A percentile compares a stretch with the other conserved stretches of the same genome.
Conservation (phyloP, 2,113 vertebrate species). For the Hydrochoerus hydrochaeris region DNA sequence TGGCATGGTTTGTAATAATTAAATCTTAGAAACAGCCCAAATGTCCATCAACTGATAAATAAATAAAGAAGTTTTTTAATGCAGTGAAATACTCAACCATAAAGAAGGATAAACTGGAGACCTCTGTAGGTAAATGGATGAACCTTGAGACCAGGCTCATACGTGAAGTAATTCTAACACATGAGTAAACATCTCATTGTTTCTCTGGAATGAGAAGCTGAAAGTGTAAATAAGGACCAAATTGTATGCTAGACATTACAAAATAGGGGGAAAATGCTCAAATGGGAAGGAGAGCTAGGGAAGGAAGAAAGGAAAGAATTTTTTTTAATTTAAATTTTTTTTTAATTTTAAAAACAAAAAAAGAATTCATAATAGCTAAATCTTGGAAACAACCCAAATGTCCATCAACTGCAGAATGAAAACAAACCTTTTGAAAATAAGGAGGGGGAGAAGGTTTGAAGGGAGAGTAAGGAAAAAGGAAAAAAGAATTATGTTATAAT, state of each 20-base stretch:
- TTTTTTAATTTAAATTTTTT: no score
- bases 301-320: background rate
- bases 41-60: background rate
- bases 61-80: background rate
- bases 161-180: background rate
- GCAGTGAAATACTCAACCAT: background rate
- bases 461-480: background rate
- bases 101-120: background rate
- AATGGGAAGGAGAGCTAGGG: background rate
- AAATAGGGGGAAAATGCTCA: background rate
- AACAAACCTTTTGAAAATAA: background rate
- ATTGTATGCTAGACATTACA: background rate
- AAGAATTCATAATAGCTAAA: no score
- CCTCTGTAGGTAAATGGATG: background rate
- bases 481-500: background rate
- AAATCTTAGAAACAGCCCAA: background rate
- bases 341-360: no score
- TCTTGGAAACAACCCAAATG: no score
- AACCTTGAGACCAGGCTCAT: background rate
- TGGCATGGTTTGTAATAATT: background rate
- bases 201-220: background rate
- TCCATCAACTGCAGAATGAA: background rate
- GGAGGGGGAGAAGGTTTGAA: background rate
- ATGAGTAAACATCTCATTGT: background rate
- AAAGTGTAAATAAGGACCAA: background rate